A percentile compares a stretch with the other conserved stretches of the same genome.
Evolutionary conservation across 2,113 vertebrate genomes (phyloP).

Genomic region (Archocentrus centrarchus): DNA sequence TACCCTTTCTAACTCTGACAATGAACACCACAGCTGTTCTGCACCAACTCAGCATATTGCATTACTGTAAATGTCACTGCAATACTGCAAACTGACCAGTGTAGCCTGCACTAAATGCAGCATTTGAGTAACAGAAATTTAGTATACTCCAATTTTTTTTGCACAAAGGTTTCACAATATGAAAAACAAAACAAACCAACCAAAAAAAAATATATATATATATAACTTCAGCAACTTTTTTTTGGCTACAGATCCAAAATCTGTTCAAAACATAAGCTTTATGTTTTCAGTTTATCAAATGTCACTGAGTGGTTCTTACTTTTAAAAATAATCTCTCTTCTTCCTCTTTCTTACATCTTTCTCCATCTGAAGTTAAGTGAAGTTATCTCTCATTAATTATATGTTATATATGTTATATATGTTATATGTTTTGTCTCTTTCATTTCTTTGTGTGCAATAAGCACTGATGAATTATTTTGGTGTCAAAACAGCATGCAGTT

Average conservation of each 20-base stretch:
- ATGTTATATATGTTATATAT: too few relatives aligned
- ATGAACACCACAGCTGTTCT: constrained; percentile 4
- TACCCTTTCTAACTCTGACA: not conserved
- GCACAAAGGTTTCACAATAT: not conserved
- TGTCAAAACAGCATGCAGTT: not conserved
- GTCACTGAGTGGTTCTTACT: not conserved
- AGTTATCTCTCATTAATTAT: not conserved
- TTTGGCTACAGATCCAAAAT: not conserved
- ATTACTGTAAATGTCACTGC: not conserved
- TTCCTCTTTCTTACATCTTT: not conserved
- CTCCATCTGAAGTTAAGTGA: not conserved
- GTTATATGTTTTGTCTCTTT: not conserved
- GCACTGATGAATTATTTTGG: not conserved
- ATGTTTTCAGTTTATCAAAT: not conserved
- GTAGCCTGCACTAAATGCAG: not conserved
- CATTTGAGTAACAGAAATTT: not conserved
- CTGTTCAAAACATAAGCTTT: not conserved
- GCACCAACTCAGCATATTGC: not conserved
- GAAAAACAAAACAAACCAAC: not conserved
- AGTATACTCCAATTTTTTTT: too few relatives aligned
- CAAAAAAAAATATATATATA: too few relatives aligned
- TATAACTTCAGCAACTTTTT: not conserved
- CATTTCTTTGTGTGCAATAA: not conserved
- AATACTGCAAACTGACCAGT: not conserved
- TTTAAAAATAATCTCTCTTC: not conserved